Base-by-base conservation (phyloP, 2,797 vertebrate species). In the Poecile montanus region DNA sequence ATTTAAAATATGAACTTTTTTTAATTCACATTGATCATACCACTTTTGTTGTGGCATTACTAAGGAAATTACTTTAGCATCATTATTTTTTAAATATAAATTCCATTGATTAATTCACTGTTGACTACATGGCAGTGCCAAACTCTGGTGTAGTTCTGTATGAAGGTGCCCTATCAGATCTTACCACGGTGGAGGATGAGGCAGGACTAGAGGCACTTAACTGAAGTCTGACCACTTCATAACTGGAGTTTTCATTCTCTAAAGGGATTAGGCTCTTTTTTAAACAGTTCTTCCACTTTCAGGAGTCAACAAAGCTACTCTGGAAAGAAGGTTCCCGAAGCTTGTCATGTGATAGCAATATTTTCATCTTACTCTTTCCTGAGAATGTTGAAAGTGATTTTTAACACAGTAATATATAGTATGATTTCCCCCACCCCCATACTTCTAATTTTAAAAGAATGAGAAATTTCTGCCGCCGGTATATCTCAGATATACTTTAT, bases 361-460 rank as follows among this genome's bases (percentile, higher is more conserved):
- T 13, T 81, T 92, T 77, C 6, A 44, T 79, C 63, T 89, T 17
- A 13, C 8, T 73, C 23, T 34, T 86, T 70, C 23, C 45, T 7
- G 23, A 74, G 32, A 77, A 57, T 42, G 16, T 17, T 67, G 53
- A n/a, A 76, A 73, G 4, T 18, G 9, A 27, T 56, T 30, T 85
- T 82, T 47, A 40, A 40, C 38, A 40, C 38, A 38, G 38, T 38
- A 38, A 38, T 38, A 38, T 60, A n/a, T 47, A 27, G 5, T 9
- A 45, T 23, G 10, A 61, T 14, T n/a, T 27, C 3, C 5, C 3
- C 16, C 40, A 42, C 16, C 3, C 2, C 6, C 7, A 5, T 2
- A 11, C 26, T 75, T 67, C 5, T 63, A 67, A 30, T 63, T 68
- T 53, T 20, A 23, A 53, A 93, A 85, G 9, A 16, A 61, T 17